A percentile compares a stretch with the other conserved stretches of the same genome.
phyloP scores from a whole-genome alignment of 2,113 vertebrate species.

The Pteropus alecto region DNA sequence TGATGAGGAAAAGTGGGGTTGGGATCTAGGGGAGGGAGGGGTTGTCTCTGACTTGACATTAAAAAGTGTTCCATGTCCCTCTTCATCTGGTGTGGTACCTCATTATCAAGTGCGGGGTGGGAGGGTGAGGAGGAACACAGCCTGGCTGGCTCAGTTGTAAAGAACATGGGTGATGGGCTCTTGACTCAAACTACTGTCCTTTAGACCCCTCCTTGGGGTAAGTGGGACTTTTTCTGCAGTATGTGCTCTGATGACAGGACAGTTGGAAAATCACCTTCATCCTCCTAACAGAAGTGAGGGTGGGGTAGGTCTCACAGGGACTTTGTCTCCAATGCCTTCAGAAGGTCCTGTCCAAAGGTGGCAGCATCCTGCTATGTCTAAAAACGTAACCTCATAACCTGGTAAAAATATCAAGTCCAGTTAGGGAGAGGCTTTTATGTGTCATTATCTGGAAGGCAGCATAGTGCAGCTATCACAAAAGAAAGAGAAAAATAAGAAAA shows the following conservation, averaged over 20 bases:
- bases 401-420: neutral
- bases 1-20: constrained; percentile 74
- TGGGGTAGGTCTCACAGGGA: neutral
- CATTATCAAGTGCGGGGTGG: constrained; percentile 65
- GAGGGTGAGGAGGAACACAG: neutral
- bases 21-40: constrained; percentile 74
- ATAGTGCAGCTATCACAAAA: neutral
- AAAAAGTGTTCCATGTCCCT: constrained; percentile 87
- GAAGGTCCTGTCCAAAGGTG: too few species aligned
- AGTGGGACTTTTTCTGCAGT: neutral
- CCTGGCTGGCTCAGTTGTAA: neutral
- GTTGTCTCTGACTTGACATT: constrained; percentile 87
- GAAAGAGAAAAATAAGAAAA: neutral
- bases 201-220: neutral
- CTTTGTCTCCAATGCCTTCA: neutral
- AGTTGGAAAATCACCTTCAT: neutral
- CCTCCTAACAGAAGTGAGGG: neutral
- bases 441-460: neutral
- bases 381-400: neutral
- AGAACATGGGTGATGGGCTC: neutral
- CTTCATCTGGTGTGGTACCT: constrained; percentile 82
- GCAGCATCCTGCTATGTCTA: rapidly evolving
- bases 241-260: neutral
- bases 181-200: neutral
- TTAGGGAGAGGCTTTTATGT: neutral